phyloP scores from a whole-genome alignment of 2,113 vertebrate genomes.

The Nothoprocta perdicaria region DNA sequence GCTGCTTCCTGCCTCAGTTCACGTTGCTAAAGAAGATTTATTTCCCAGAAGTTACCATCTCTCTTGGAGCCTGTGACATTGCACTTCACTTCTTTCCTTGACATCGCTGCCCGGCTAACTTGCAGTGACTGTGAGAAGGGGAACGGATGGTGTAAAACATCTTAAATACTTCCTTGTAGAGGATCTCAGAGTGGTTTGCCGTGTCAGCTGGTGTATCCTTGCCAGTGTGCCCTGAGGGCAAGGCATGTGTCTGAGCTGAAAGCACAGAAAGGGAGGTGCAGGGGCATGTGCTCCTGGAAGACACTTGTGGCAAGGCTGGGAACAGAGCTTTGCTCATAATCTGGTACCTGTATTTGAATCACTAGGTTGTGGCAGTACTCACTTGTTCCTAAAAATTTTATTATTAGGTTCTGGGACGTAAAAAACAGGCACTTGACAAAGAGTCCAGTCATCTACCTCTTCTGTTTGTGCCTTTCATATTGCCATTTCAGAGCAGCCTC shows the following conservation, averaged over 20 bases:
- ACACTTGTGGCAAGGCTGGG: background rate
- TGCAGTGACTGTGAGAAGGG: background rate
- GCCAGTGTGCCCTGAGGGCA: background rate
- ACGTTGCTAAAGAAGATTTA: slow-evolving; percentile 68
- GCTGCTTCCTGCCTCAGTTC: slow-evolving; percentile 67
- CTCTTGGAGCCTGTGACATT: slow-evolving; percentile 58
- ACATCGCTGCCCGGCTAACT: background rate
- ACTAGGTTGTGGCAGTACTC: background rate
- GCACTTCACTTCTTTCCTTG: slow-evolving; percentile 58
- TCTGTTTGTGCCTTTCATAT: background rate
- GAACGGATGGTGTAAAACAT: slow-evolving; percentile 58
- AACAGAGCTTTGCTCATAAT: background rate
- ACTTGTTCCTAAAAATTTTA: background rate
- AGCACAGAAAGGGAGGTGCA: background rate
- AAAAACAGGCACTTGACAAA: background rate
- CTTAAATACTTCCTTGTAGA: slow-evolving; percentile 35
- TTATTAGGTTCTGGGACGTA: background rate
- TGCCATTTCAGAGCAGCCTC: background rate
- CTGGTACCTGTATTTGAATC: background rate
- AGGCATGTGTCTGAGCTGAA: background rate
- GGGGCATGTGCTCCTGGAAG: background rate
- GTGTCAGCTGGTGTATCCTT: slow-evolving; percentile 9
- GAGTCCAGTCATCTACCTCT: background rate
- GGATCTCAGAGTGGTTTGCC: slow-evolving; percentile 42
- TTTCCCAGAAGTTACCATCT: slow-evolving; percentile 66